Percentiles rank a stretch among this genome's conserved stretches.
These are phyloP conservation scores for Chromis chromis DNA, from an alignment of 2,797 vertebrate species.

Conservation along the genomic window DNA sequence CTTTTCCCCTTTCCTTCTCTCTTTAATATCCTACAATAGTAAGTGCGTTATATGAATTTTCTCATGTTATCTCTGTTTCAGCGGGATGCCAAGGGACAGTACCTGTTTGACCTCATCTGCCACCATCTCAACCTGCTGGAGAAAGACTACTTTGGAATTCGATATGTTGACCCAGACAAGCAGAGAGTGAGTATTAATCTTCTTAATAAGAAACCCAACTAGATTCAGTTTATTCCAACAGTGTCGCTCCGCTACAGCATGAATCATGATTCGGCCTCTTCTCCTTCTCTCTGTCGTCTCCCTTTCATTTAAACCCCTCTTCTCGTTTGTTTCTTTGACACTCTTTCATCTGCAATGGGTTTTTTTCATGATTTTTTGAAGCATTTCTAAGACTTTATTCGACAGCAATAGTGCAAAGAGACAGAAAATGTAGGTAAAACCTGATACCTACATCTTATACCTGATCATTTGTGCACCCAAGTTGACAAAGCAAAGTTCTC, in stretches of 20 bases:
- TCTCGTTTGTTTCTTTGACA: not conserved
- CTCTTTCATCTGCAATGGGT: not conserved
- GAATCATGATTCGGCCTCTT: conserved; percentile 16
- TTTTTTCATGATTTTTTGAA: too few species aligned
- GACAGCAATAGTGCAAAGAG: too few species aligned
- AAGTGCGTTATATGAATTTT: not conserved
- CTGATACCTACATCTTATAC: too few species aligned
- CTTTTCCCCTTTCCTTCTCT: not conserved
- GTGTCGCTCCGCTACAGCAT: not conserved
- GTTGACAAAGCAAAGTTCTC: not conserved
- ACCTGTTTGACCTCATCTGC: conserved; percentile 95
- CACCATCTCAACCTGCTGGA: conserved; percentile 97
- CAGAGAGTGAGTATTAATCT: conserved; percentile 88
- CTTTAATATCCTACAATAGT: not conserved
- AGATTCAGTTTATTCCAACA: not conserved
- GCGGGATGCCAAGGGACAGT: conserved; percentile 97
- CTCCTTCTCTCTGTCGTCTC: not conserved
- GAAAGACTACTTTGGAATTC: conserved; percentile 97
- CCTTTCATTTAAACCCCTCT: not conserved
- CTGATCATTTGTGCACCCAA: not conserved
- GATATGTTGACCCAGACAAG: conserved; percentile 97
- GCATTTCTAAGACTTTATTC: too few species aligned
- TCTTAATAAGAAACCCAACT: not conserved
- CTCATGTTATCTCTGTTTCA: conserved; percentile 72
- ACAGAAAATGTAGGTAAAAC: too few species aligned